These are phyloP conservation scores for Hoplodrina ambigua DNA, from an alignment of 2,888 invertebrate species.

Conservation along the genomic window DNA sequence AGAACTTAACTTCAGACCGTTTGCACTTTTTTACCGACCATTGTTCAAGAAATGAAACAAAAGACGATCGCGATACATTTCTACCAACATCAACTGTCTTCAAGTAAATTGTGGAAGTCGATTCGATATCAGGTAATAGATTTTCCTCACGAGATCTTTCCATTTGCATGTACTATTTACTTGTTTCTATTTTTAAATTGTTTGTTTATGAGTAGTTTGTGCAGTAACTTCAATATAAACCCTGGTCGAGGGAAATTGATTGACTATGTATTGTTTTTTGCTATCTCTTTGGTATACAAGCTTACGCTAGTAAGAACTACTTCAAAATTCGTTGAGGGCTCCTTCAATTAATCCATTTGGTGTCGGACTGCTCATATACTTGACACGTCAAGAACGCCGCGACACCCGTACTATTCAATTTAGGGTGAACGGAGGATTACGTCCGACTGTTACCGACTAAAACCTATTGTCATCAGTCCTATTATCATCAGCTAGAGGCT, in stretches of 20 bases:
- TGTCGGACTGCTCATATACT: no score
- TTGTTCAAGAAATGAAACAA: conserved; percentile 53
- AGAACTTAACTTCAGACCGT: conserved; percentile 30
- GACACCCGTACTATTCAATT: no score
- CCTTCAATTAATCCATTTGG: no score
- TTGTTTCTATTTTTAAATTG: conserved; percentile 2
- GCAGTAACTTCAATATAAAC: background rate
- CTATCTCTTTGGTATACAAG: no score
- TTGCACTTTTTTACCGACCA: conserved; percentile 27
- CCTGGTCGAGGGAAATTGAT: background rate
- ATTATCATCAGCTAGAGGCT: no score
- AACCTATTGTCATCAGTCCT: no score
- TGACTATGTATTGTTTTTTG: no score
- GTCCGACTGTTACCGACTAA: no score
- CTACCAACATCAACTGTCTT: conserved; percentile 34
- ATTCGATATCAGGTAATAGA: conserved; percentile 52
- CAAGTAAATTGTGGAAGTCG: conserved; percentile 43
- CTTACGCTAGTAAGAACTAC: no score
- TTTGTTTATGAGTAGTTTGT: background rate
- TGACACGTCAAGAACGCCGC: no score
- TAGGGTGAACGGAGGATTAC: no score
- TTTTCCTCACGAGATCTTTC: conserved; percentile 42
- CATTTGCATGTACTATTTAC: conserved; percentile 26
- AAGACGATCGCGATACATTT: conserved; percentile 43
- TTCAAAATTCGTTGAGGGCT: no score